phyloP scores from a whole-genome alignment of 2,113 vertebrate genomes.

The Peucedramus taeniatus region DNA sequence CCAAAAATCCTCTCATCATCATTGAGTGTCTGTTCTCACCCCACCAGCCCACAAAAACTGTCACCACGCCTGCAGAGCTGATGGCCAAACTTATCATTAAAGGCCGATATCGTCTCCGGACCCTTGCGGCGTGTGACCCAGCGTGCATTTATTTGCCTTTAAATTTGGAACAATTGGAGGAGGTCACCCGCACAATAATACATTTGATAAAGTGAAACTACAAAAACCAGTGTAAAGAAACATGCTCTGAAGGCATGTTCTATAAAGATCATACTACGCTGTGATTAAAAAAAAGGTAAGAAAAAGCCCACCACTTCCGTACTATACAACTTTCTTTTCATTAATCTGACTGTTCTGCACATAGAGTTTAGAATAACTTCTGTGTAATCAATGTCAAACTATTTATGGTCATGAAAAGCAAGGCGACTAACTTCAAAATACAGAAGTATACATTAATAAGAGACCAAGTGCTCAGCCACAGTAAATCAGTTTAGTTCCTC shows the following conservation, averaged over 20 bases:
- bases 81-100: no score
- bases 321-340: background rate
- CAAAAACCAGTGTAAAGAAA: background rate
- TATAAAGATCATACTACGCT: background rate
- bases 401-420: background rate
- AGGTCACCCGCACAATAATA: no score
- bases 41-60: no score
- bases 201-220: background rate
- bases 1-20: no score
- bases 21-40: no score
- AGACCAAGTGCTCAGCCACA: background rate
- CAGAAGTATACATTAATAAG: background rate
- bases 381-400: background rate
- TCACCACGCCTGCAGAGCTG: no score
- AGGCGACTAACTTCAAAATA: background rate
- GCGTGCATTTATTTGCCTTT: no score
- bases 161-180: no score
- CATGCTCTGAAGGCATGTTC: background rate
- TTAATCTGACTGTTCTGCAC: background rate
- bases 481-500: background rate
- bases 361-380: background rate
- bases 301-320: background rate
- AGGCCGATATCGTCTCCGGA: no score
- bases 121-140: no score
- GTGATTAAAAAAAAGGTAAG: background rate